phyloP scores from a whole-genome alignment of 1,140 invertebrate species.

The Philopotamus ludificatus region DNA sequence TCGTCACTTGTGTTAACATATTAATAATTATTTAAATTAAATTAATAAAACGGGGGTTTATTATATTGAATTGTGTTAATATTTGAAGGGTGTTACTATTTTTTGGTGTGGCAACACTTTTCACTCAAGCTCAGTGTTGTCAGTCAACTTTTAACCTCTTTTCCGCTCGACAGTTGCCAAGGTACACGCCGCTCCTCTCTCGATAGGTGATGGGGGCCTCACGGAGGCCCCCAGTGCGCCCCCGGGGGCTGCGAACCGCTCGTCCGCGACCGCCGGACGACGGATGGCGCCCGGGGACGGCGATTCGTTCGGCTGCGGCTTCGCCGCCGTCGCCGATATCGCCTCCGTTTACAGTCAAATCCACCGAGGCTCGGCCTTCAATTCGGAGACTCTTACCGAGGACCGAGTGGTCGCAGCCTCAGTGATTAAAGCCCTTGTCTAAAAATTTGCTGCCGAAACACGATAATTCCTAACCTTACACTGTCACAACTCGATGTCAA shows the following conservation, averaged over 20 bases:
- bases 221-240: not conserved
- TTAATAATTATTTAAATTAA: too few species aligned
- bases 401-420: not conserved
- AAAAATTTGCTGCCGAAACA: not conserved
- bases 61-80: too few species aligned
- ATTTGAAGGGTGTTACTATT: too few species aligned
- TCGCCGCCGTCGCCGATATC: too few species aligned
- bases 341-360: too few species aligned
- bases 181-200: slow-evolving; percentile 25
- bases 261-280: too few species aligned
- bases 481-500: not conserved
- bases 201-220: too few species aligned
- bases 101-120: not conserved
- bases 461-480: not conserved
- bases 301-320: too few species aligned
- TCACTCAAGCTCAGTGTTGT: not conserved
- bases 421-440: not conserved
- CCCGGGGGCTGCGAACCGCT: not conserved
- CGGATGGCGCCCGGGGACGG: too few species aligned
- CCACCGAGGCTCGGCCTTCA: too few species aligned
- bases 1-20: too few species aligned
- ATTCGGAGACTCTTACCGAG: not conserved
- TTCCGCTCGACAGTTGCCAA: slow-evolving; percentile 18
- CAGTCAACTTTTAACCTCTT: slow-evolving; percentile 8
- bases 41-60: too few species aligned